These are phyloP conservation scores for Perca flavescens DNA, from an alignment of 2,113 vertebrate genomes.

Conservation along the genomic window DNA sequence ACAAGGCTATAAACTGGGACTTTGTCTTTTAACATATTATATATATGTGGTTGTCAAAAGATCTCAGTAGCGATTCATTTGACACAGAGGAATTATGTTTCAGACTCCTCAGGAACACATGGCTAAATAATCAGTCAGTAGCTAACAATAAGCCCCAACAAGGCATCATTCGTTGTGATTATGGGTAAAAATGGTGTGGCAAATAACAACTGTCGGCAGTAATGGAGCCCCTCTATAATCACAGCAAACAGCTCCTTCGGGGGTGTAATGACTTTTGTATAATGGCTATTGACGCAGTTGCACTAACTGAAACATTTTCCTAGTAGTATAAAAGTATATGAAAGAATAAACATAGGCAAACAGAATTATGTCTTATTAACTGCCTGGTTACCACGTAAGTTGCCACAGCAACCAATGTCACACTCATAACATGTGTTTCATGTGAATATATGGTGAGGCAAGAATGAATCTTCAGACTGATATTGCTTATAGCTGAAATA, in stretches of 20 bases:
- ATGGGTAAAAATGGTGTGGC: background rate
- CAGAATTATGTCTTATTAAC: slow-evolving; percentile 7
- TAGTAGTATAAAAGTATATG: background rate
- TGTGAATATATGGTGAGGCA: background rate
- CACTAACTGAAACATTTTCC: slow-evolving; percentile 15
- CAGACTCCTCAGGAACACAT: background rate
- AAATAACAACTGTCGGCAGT: slow-evolving; percentile 12
- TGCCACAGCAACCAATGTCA: slow-evolving; percentile 35
- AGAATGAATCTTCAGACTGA: background rate
- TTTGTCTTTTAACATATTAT: background rate
- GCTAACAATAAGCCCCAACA: background rate
- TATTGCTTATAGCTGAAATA: slow-evolving; percentile 1
- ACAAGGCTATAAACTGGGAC: background rate
- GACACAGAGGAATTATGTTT: background rate
- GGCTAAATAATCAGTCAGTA: background rate
- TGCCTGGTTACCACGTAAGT: slow-evolving; percentile 25
- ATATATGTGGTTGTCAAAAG: background rate
- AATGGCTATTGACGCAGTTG: slow-evolving; percentile 16
- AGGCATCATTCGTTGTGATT: background rate
- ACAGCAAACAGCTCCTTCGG: slow-evolving; percentile 15
- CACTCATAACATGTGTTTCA: slow-evolving; percentile 2
- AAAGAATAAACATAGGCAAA: slow-evolving; percentile 7
- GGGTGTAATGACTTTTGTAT: slow-evolving; percentile 12
- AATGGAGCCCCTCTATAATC: slow-evolving; percentile 14
- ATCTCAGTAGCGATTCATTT: background rate